A percentile compares a stretch with the other conserved stretches of the same genome.
Conservation (phyloP, 2,888 invertebrate genomes). For the Thereva unica region DNA sequence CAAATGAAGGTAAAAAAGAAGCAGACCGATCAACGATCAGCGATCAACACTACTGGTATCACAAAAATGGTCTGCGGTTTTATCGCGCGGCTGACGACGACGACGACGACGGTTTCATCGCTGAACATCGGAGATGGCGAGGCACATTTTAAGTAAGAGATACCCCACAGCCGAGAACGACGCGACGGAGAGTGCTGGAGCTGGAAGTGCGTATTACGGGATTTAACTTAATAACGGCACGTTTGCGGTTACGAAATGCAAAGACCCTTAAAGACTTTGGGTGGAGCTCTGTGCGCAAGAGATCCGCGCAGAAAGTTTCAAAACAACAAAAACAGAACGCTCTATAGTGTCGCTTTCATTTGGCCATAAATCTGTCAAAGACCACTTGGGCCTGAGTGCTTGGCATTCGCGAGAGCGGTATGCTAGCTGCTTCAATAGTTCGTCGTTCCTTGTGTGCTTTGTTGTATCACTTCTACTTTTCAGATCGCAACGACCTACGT, state of each 20-base stretch:
- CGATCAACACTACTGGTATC: background rate
- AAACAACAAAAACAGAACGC: constrained; percentile 3
- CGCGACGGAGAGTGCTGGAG: constrained; percentile 5
- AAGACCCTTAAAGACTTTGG: constrained; percentile 21
- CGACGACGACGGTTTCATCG: constrained; percentile 15
- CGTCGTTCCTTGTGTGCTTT: too few species aligned
- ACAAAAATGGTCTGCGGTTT: constrained; percentile 33
- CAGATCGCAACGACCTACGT: too few species aligned
- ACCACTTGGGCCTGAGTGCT: background rate
- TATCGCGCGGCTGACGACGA: constrained; percentile 9
- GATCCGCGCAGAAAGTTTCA: constrained; percentile 12
- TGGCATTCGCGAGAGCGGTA: too few species aligned
- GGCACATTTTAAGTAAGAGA: background rate
- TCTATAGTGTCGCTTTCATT: constrained; percentile 10
- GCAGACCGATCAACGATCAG: constrained; percentile 1
- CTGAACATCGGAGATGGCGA: background rate
- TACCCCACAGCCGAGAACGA: constrained; percentile 2
- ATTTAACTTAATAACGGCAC: constrained; percentile 25
- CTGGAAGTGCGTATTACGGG: constrained; percentile 13
- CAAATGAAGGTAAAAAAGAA: constrained; percentile 23
- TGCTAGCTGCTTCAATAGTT: too few species aligned
- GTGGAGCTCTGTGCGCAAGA: constrained; percentile 1
- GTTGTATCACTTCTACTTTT: too few species aligned
- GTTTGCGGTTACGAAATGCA: constrained; percentile 29
- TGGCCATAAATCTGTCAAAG: constrained; percentile 22